A percentile compares a stretch with the other conserved stretches of the same genome.
Conservation (phyloP, 2,113 vertebrate genomes). For the Syngnathus typhle region DNA sequence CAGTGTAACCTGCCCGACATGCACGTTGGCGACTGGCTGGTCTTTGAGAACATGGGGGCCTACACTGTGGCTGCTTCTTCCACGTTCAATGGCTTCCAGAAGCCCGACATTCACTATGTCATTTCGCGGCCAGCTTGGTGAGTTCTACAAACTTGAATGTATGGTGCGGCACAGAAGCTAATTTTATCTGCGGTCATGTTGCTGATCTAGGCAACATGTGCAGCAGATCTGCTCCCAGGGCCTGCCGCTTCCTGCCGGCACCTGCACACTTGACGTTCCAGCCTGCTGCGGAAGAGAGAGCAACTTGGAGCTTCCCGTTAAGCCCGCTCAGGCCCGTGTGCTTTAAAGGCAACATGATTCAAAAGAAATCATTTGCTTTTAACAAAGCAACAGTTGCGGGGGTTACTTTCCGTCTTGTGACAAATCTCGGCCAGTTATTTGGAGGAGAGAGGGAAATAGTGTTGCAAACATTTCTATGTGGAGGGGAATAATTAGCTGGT, state of each 20-base stretch:
- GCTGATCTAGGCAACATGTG: conserved; percentile 78
- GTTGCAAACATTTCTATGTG: conserved; percentile 41
- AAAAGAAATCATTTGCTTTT: conserved; percentile 5
- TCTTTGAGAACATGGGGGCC: conserved; percentile 97
- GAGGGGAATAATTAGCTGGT: conserved; percentile 34
- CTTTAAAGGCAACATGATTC: conserved; percentile 54
- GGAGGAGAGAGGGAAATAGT: conserved; percentile 33
- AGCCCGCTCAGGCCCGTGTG: conserved; percentile 77
- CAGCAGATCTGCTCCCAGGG: conserved; percentile 77
- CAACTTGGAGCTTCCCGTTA: conserved; percentile 73
- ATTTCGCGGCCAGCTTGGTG: conserved; percentile 87
- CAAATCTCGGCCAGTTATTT: conserved; percentile 59
- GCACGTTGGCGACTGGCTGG: conserved; percentile 92
- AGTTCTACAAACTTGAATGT: conserved; percentile 38
- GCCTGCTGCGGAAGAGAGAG: conserved; percentile 84
- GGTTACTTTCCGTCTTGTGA: conserved; percentile 14
- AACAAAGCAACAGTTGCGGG: not conserved
- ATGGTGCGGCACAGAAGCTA: not conserved
- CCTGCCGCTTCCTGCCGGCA: conserved; percentile 68
- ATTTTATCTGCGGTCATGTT: not conserved
- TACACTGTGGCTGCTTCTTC: conserved; percentile 93
- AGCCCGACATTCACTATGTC: conserved; percentile 84
- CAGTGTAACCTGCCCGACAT: conserved; percentile 83
- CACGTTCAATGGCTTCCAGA: conserved; percentile 97
- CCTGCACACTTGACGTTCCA: conserved; percentile 67